These are phyloP conservation scores for Drosophila pallidifrons DNA, from an alignment of 1,140 invertebrate genomes.

Conservation along the genomic window DNA sequence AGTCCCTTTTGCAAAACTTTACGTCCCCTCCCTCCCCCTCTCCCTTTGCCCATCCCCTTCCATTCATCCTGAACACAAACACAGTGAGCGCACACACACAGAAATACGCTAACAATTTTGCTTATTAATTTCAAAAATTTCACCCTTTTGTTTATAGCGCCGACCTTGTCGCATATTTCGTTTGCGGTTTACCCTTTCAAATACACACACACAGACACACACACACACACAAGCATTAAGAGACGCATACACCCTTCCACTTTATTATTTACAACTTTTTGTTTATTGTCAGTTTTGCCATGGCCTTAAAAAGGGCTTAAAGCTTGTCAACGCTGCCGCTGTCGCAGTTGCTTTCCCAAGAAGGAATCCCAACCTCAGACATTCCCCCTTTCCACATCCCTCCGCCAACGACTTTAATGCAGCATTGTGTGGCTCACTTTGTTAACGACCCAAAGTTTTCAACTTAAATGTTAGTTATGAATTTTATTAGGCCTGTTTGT, in stretches of 20 bases:
- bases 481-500: constrained; percentile 65
- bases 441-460: constrained; percentile 79
- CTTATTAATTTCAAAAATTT: constrained; percentile 76
- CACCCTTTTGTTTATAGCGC: constrained; percentile 44
- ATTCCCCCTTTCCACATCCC: background rate
- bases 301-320: constrained; percentile 75
- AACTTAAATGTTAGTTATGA: constrained; percentile 82
- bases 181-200: constrained; percentile 59
- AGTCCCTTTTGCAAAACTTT: constrained; percentile 36
- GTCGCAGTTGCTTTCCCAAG: constrained; percentile 20
- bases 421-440: constrained; percentile 45
- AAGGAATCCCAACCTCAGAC: background rate
- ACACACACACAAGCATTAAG: constrained; percentile 5
- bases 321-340: constrained; percentile 63
- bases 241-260: constrained; percentile 39
- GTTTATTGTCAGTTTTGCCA: constrained; percentile 77
- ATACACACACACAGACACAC: constrained; percentile 30
- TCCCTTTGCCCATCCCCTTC: background rate
- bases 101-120: constrained; percentile 43
- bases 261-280: constrained; percentile 80
- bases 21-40: background rate
- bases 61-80: background rate
- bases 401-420: constrained; percentile 13
- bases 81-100: background rate
- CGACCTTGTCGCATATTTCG: constrained; percentile 46